phyloP scores from a whole-genome alignment of 2,113 vertebrate genomes.

The Petrocephalus zakoni region DNA sequence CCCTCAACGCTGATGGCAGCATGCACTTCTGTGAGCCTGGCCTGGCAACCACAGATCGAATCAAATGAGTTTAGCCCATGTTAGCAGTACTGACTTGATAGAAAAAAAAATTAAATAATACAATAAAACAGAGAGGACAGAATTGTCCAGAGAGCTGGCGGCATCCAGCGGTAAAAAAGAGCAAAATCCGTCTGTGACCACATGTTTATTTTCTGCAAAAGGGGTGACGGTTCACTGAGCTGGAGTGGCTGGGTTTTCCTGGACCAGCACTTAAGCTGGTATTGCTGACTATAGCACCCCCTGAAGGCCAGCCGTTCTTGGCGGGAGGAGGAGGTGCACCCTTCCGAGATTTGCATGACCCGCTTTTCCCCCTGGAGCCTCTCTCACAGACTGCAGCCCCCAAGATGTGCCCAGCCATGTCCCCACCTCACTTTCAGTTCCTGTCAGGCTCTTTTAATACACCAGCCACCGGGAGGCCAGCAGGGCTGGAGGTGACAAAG shows the following conservation, averaged over 20 bases:
- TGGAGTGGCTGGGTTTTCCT: not conserved
- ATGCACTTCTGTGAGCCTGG: conserved; percentile 87
- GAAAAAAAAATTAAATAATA: too few species aligned
- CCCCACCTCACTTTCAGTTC: not conserved
- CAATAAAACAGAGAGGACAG: not conserved
- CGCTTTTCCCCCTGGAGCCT: not conserved
- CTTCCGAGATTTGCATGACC: not conserved
- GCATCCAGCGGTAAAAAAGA: not conserved
- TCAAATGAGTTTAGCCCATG: not conserved
- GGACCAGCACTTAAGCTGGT: not conserved
- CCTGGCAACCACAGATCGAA: conserved; percentile 6
- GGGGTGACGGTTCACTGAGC: too few species aligned
- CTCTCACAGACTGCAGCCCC: not conserved
- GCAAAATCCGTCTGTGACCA: conserved; percentile 36
- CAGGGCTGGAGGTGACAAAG: not conserved
- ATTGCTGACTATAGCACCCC: not conserved
- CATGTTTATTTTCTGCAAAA: conserved; percentile 44
- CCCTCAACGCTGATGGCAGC: conserved; percentile 81
- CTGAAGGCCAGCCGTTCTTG: not conserved
- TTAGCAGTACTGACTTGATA: not conserved
- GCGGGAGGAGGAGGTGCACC: too few species aligned
- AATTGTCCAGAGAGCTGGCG: not conserved
- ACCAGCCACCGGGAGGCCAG: not conserved
- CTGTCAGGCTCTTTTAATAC: not conserved
- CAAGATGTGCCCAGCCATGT: not conserved